Evolutionary conservation across 2,888 invertebrate species (phyloP).

Genomic region (Myopa tessellatipennis): DNA sequence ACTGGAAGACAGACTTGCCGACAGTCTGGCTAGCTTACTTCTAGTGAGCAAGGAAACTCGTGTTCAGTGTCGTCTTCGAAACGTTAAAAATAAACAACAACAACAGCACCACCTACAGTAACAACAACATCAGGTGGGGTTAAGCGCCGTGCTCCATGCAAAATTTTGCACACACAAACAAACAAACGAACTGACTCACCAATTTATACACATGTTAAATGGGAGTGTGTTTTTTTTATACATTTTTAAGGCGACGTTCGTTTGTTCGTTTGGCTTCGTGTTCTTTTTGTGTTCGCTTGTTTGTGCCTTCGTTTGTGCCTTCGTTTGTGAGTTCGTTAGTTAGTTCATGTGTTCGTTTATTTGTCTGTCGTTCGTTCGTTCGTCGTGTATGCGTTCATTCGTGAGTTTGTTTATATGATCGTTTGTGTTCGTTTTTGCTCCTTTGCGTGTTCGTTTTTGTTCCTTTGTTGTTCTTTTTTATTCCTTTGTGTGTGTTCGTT

Average conservation of each 20-base stretch:
- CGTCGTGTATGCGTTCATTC: too few species aligned
- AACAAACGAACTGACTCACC: too few species aligned
- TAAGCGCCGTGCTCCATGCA: constrained; percentile 26
- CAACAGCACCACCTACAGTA: neutral
- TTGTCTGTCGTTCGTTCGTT: too few species aligned
- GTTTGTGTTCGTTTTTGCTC: too few species aligned
- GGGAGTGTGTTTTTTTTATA: neutral
- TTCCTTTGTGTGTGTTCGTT: neutral
- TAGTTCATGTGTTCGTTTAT: too few species aligned
- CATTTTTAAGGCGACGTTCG: neutral
- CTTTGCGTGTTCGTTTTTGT: too few species aligned
- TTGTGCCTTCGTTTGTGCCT: neutral
- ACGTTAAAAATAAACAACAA: constrained; percentile 14
- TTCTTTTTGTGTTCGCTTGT: neutral
- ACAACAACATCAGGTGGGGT: constrained; percentile 25
- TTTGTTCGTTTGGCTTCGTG: neutral
- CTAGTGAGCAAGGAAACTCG: neutral
- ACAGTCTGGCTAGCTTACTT: neutral
- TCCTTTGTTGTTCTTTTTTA: neutral
- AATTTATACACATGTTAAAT: neutral
- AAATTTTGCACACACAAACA: constrained; percentile 4
- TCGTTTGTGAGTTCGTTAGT: too few species aligned
- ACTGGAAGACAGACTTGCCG: neutral
- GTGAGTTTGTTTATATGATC: too few species aligned
- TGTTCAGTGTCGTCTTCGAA: neutral